Percentiles rank a stretch among this genome's conserved stretches.
Evolutionary conservation across 1,140 invertebrate species (phyloP).

Genomic region (Lamellibrachia luymesi): DNA sequence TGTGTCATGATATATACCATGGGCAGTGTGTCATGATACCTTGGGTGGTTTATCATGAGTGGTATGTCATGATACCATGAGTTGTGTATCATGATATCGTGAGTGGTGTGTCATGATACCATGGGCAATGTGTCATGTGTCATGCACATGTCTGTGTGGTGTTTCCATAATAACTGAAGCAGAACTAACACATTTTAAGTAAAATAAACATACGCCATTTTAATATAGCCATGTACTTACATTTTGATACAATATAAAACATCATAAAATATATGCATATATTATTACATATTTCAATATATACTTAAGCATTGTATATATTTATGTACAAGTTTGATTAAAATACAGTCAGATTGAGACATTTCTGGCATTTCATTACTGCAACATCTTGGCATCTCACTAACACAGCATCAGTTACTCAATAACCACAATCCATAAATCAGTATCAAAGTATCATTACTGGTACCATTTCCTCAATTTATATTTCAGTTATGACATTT

Average conservation of each 20-base stretch:
- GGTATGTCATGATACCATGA: background rate
- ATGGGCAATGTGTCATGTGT: background rate
- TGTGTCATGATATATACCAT: background rate
- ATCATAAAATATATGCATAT: background rate
- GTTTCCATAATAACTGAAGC: background rate
- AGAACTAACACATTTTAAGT: background rate
- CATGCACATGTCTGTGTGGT: background rate
- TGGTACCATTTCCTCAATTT: background rate
- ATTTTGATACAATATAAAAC: background rate
- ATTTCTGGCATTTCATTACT: background rate
- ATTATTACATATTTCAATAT: background rate
- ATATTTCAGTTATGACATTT: too few relatives aligned
- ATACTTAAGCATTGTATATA: background rate
- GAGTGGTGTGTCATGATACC: background rate
- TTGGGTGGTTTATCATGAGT: background rate
- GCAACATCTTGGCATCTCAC: background rate
- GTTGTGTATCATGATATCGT: background rate
- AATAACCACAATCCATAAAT: background rate
- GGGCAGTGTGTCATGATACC: background rate
- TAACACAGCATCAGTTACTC: background rate
- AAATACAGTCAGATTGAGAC: background rate
- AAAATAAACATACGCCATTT: background rate
- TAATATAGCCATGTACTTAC: background rate
- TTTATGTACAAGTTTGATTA: slow-evolving; percentile 2
- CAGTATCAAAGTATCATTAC: background rate